Conservation (phyloP, 1,140 invertebrate species). For the Cyclargus thomasi region DNA sequence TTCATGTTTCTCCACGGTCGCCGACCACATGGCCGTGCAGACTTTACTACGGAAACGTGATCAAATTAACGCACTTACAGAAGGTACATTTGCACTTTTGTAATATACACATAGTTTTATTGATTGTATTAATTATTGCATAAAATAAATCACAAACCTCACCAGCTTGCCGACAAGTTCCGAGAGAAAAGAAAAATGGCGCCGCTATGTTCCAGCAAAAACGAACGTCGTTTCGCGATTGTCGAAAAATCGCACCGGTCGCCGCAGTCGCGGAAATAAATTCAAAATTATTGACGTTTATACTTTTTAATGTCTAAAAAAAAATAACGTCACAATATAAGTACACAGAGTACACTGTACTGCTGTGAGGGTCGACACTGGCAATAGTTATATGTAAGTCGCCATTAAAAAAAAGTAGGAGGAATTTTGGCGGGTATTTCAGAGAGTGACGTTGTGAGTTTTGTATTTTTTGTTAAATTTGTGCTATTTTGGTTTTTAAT, state of each 20-base stretch:
- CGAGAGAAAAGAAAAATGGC: conserved; percentile 69
- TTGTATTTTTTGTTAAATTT: no score
- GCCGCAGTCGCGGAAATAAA: conserved; percentile 50
- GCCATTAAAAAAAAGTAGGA: no score
- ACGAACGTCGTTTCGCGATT: conserved; percentile 40
- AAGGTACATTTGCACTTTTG: background rate
- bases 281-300: conserved; percentile 60
- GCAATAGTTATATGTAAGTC: no score
- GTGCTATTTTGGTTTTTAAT: no score
- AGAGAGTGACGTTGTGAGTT: no score
- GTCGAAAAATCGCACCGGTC: conserved; percentile 67
- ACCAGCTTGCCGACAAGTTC: conserved; percentile 62
- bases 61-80: conserved; percentile 11
- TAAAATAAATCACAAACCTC: conserved; percentile 44
- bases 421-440: no score
- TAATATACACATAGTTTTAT: background rate
- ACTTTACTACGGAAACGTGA: conserved; percentile 17
- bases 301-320: background rate
- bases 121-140: background rate
- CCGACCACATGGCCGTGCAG: conserved; percentile 59
- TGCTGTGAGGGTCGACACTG: no score
- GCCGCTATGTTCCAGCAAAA: conserved; percentile 22
- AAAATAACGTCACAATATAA: no score
- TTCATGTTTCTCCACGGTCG: conserved; percentile 43
- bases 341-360: no score